Conservation (phyloP, 2,888 invertebrate species). For the Elysia crispata region DNA sequence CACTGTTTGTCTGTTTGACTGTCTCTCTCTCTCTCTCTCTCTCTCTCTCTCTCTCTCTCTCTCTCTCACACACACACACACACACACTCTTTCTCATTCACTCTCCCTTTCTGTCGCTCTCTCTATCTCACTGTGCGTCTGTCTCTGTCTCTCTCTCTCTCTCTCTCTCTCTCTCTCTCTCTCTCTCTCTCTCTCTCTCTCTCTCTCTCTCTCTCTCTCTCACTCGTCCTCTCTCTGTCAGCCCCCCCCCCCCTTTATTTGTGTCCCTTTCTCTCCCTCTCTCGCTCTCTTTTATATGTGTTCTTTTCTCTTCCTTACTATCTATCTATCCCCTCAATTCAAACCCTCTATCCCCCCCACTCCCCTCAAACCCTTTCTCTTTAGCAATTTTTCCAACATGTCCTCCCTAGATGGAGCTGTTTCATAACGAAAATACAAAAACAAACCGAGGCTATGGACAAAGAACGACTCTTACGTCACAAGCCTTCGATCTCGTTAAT, state of each 20-base stretch:
- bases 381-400: neutral
- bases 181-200: constrained; percentile 22
- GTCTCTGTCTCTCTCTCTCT: neutral
- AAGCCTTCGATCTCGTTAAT: too few relatives aligned
- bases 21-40: too few relatives aligned
- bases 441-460: constrained; percentile 4
- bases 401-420: neutral
- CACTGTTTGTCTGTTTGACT: too few relatives aligned
- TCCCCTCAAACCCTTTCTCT: neutral
- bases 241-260: neutral
- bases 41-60: too few relatives aligned
- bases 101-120: neutral
- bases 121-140: neutral
- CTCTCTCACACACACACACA: neutral
- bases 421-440: neutral
- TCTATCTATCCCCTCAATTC: constrained; percentile 13
- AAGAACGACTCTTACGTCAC: neutral
- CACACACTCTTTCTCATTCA: too few relatives aligned
- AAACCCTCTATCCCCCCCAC: constrained; percentile 7
- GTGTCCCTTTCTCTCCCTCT: constrained; percentile 1
- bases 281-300: neutral
- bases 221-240: constrained; percentile 21
- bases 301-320: neutral
- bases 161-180: neutral
- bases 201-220: constrained; percentile 18